A percentile compares a stretch with the other conserved stretches of the same genome.
Evolutionary conservation across 2,113 vertebrate genomes (phyloP).

Genomic region (Alectura lathami): DNA sequence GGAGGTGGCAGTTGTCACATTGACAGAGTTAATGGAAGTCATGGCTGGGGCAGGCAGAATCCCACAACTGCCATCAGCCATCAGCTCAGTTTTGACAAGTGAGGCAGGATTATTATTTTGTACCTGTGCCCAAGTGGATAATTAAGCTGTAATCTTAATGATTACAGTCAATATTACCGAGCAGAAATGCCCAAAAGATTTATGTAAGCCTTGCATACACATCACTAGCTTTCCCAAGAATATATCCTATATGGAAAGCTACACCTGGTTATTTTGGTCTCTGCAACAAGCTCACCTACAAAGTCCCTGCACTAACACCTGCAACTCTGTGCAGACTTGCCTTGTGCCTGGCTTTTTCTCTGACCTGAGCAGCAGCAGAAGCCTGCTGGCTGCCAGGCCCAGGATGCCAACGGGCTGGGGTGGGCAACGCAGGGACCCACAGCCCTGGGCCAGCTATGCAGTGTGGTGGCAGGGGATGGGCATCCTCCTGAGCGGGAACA

Average conservation of each 20-base stretch:
- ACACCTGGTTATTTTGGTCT: neutral
- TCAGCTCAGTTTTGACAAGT: slow-evolving; percentile 5
- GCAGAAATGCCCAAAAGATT: neutral
- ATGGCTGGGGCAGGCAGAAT: neutral
- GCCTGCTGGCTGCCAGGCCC: neutral
- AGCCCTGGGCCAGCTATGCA: neutral
- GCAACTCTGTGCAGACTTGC: neutral
- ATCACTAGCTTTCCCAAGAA: neutral
- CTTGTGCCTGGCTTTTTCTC: neutral
- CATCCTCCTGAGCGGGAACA: fast-evolving
- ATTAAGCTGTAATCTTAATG: slow-evolving; percentile 7
- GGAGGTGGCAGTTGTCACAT: neutral
- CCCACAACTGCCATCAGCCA: neutral
- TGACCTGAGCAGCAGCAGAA: neutral
- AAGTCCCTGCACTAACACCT: neutral
- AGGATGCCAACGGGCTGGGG: neutral
- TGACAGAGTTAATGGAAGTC: neutral
- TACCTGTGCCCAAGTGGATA: neutral
- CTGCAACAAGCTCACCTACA: neutral
- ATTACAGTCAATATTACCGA: neutral
- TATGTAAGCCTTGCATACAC: neutral
- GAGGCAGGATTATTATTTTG: slow-evolving; percentile 1
- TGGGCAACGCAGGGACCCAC: too few species aligned
- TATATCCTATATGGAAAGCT: neutral
- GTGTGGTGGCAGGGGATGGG: neutral